A percentile compares a stretch with the other conserved stretches of the same genome.
Conservation (phyloP, 2,113 vertebrate genomes). For the Leuciscus idus region DNA sequence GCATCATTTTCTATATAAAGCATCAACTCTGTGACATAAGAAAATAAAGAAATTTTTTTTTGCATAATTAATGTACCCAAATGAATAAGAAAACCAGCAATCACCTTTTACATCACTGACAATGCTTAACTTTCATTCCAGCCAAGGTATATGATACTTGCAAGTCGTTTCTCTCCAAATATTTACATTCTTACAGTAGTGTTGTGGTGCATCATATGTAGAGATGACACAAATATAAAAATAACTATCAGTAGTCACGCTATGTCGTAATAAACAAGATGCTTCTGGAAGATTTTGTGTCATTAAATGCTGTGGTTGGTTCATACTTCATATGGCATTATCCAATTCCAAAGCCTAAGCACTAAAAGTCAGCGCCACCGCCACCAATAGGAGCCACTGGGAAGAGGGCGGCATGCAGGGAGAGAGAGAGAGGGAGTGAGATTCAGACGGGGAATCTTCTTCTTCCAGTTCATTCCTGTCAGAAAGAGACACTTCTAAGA, state of each 20-base stretch:
- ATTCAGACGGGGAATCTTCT: constrained; percentile 44
- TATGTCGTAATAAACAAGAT: neutral
- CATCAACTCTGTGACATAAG: neutral
- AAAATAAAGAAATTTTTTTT: neutral
- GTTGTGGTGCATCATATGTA: constrained; percentile 22
- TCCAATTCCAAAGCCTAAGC: neutral
- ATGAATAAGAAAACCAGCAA: constrained; percentile 25
- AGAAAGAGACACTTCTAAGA: constrained; percentile 67
- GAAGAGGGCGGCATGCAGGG: neutral
- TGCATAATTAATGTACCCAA: constrained; percentile 4
- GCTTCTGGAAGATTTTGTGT: neutral
- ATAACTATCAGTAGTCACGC: constrained; percentile 6
- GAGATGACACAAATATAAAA: constrained; percentile 1
- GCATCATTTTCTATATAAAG: neutral
- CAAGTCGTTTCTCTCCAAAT: neutral
- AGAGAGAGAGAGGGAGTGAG: constrained; percentile 28
- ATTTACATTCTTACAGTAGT: constrained; percentile 35
- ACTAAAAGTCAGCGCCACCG: neutral
- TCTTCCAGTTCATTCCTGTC: constrained; percentile 68
- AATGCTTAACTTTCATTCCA: constrained; percentile 11
- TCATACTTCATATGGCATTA: neutral
- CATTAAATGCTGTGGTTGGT: neutral
- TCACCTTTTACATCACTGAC: constrained; percentile 7
- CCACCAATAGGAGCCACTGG: neutral
- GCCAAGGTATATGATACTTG: neutral